Base-by-base conservation (phyloP, 2,113 vertebrate species). In the Pogona vitticeps region DNA sequence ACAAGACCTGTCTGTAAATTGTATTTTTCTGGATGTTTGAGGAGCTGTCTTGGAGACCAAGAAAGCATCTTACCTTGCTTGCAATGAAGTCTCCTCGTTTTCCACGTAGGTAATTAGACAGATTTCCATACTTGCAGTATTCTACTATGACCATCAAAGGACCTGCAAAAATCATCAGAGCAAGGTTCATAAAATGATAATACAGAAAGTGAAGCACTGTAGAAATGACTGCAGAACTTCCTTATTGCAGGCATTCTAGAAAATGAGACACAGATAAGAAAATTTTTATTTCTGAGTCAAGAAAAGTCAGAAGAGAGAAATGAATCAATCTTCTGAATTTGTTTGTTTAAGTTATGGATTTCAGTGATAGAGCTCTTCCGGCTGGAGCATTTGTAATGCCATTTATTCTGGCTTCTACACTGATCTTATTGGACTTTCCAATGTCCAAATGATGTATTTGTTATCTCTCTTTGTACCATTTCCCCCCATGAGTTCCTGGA, bases 61-160 rank as follows among this genome's bases (percentile, higher is more conserved):
- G 40, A 71, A 58, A 20, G 5, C 65, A n/a, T 56, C 59, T 94
- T 95, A 99, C 98, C 97, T 98, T 99, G 93, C 97, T 98, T 36
- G 98, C 97, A 56, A 98, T 93, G 90, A 99, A 99, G 91, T 99
- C 97, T 1, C 97, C 97, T 88, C 98, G 96, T 92, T 97, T 98
- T 72, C 97, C 95, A 88, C 98, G 95, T 56, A 99, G 92, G 38
- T 98, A 98, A 95, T 98, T 98, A 81, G 98, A 98, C 91, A 99
- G 93, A 87, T 99, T 99, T 89, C 98, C 98, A 26, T 99, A 98
- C 92, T 98, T 99, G 97, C 98, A 99, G 65, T 97, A 99, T 93
- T 99, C 98, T 78, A 99, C 98, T 40, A 99, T 98, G 92, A 99
- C 97, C 98, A 99, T 99, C 92, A 99, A 88, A 42, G 97, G 98